These are phyloP conservation scores for Bradynema listronoti DNA, from an alignment of 1,140 invertebrate species.

Conservation along the genomic window DNA sequence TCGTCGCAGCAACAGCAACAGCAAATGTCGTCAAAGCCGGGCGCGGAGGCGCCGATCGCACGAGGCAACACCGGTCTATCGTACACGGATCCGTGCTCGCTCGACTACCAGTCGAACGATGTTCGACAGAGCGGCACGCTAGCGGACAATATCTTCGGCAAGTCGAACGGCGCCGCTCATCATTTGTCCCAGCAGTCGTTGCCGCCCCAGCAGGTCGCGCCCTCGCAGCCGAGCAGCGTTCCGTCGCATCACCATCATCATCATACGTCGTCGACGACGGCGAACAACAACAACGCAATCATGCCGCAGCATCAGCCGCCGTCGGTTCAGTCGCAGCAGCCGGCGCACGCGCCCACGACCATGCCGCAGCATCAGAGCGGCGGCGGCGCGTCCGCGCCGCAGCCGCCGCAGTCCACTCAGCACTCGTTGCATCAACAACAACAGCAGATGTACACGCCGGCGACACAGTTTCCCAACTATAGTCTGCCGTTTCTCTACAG, in stretches of 20 bases:
- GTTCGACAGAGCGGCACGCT: background rate
- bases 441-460: constrained; percentile 7
- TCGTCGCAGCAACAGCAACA: background rate
- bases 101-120: constrained; percentile 7
- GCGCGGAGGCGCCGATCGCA: too few species aligned
- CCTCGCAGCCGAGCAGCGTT: too few species aligned
- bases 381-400: too few species aligned
- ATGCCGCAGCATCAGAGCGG: too few species aligned
- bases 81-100: constrained; percentile 2
- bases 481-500: constrained; percentile 9
- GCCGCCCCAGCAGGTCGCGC: too few species aligned
- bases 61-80: background rate
- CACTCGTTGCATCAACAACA: constrained; percentile 11
- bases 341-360: too few species aligned
- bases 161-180: background rate
- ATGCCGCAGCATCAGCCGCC: too few species aligned
- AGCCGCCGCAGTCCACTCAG: background rate
- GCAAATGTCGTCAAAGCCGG: background rate
- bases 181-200: too few species aligned
- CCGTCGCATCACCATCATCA: too few species aligned
- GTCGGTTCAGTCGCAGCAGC: too few species aligned
- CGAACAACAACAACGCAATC: too few species aligned
- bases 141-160: background rate
- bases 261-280: too few species aligned
- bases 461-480: constrained; percentile 5